These are phyloP conservation scores for Salmo trutta DNA, from an alignment of 2,797 vertebrate genomes.

Conservation along the genomic window DNA sequence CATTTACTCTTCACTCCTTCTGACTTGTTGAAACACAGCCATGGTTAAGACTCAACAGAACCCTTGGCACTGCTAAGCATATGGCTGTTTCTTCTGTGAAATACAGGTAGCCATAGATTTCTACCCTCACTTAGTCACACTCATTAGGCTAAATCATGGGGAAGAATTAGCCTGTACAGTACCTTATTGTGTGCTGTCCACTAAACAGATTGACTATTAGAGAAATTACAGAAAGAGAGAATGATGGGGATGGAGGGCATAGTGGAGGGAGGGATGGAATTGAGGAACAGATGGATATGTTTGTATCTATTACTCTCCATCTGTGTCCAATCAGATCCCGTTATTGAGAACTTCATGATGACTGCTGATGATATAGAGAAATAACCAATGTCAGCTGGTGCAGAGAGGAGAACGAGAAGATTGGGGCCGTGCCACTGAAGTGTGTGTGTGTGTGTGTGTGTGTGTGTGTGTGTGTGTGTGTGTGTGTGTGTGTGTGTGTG, in stretches of 20 bases:
- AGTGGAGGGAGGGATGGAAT: constrained; percentile 46
- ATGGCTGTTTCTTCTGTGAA: background rate
- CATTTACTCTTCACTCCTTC: background rate
- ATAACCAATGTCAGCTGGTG: constrained; percentile 32
- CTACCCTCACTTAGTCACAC: background rate
- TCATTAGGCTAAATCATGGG: background rate
- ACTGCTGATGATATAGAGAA: constrained; percentile 26
- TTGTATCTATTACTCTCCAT: constrained; percentile 55
- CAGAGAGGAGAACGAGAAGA: constrained; percentile 13
- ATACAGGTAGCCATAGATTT: background rate
- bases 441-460: background rate
- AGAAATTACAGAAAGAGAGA: constrained; percentile 5
- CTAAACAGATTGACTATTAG: background rate
- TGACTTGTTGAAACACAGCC: background rate
- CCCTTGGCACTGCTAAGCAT: background rate
- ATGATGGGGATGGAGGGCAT: constrained; percentile 20
- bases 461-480: background rate
- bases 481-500: too few relatives aligned
- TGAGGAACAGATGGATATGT: constrained; percentile 60
- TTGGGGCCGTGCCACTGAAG: background rate
- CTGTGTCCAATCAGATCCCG: constrained; percentile 48
- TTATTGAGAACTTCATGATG: constrained; percentile 42
- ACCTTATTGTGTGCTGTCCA: background rate
- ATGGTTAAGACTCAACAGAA: background rate
- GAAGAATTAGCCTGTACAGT: background rate